phyloP scores from a whole-genome alignment of 1,140 invertebrate species.

The Trichonephila clavipes region DNA sequence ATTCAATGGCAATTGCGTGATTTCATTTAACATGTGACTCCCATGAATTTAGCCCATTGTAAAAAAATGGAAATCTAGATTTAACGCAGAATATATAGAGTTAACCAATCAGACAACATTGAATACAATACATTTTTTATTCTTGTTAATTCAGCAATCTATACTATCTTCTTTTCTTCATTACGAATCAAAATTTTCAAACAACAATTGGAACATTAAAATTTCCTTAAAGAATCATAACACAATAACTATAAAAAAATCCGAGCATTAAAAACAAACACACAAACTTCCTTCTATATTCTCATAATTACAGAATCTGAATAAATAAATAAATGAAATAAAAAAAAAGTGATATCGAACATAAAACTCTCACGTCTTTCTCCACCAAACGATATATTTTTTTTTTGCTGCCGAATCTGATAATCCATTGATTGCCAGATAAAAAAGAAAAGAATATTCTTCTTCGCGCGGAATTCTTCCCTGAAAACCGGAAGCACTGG shows the following conservation, averaged over 20 bases:
- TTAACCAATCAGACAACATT: too few species aligned
- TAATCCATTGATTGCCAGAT: neutral
- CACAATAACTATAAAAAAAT: neutral
- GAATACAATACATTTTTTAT: too few species aligned
- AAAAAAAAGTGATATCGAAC: neutral
- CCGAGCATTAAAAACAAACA: neutral
- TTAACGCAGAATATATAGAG: too few species aligned
- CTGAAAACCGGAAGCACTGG: neutral
- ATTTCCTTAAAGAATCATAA: neutral
- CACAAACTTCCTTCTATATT: neutral
- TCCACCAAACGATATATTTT: neutral
- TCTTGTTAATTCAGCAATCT: too few species aligned
- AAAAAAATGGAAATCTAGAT: too few species aligned
- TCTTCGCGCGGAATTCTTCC: neutral
- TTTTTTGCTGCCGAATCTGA: neutral
- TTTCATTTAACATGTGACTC: too few species aligned
- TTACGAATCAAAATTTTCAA: too few species aligned
- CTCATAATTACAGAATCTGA: neutral
- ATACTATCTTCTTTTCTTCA: too few species aligned
- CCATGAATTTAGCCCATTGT: too few species aligned
- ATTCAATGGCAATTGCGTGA: too few species aligned
- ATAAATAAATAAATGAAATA: neutral
- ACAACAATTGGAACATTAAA: too few species aligned
- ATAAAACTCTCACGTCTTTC: neutral
- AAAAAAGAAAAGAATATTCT: neutral